phyloP scores from a whole-genome alignment of 2,888 invertebrate species.

The Cistogaster globosa region DNA sequence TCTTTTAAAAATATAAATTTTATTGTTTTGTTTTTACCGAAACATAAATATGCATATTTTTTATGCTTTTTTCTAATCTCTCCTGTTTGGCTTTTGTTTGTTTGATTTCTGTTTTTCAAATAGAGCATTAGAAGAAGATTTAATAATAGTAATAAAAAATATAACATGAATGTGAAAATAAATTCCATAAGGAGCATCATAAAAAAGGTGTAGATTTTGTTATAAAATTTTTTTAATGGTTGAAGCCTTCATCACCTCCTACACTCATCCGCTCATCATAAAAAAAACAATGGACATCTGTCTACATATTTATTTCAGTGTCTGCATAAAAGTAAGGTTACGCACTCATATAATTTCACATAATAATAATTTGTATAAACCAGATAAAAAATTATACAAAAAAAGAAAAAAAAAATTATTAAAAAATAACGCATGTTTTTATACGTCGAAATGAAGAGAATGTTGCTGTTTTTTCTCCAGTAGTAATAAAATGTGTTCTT shows the following conservation, averaged over 20 bases:
- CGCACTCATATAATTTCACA: not conserved
- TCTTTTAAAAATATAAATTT: too few species aligned
- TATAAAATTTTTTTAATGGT: slow-evolving; percentile 3
- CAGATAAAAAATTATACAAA: not conserved
- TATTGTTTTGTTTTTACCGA: too few species aligned
- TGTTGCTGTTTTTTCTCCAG: slow-evolving; percentile 5
- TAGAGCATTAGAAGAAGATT: slow-evolving; percentile 22
- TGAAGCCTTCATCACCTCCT: not conserved
- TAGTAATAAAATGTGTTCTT: slow-evolving; percentile 13
- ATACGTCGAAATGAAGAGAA: not conserved
- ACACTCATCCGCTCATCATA: slow-evolving; percentile 23
- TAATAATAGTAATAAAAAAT: slow-evolving; percentile 37
- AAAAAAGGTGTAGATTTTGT: slow-evolving; percentile 32
- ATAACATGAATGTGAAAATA: slow-evolving; percentile 41
- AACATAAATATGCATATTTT: not conserved
- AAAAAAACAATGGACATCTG: slow-evolving; percentile 50
- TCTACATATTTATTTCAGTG: not conserved
- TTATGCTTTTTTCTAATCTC: not conserved
- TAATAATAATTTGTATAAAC: not conserved
- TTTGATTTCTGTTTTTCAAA: not conserved
- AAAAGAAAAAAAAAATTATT: slow-evolving; percentile 1
- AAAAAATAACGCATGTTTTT: slow-evolving; percentile 34
- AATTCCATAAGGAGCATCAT: slow-evolving; percentile 19
- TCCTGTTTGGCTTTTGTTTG: not conserved
- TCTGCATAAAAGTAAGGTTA: not conserved